phyloP scores from a whole-genome alignment of 2,888 invertebrate genomes.

The Oscheius myriophilus region DNA sequence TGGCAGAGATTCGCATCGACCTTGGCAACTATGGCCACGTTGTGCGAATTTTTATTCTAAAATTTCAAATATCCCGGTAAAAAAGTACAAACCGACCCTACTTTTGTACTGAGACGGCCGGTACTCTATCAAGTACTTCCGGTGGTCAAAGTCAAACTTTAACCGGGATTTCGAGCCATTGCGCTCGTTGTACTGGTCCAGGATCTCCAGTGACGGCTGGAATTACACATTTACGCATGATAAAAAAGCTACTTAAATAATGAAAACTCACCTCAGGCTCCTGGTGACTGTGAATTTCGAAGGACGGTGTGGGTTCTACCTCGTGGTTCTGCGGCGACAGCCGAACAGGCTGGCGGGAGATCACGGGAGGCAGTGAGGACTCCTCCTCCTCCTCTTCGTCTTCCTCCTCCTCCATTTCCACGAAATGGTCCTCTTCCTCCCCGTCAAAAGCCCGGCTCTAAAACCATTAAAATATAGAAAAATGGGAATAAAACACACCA shows the following conservation, averaged over 20 bases:
- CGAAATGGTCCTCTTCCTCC: slow-evolving; percentile 29
- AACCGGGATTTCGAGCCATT: background rate
- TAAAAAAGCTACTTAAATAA: background rate
- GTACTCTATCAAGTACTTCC: slow-evolving; percentile 22
- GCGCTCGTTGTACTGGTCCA: too few relatives aligned
- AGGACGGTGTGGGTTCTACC: too few relatives aligned
- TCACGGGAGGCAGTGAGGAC: too few relatives aligned
- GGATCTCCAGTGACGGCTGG: too few relatives aligned
- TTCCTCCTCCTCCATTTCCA: slow-evolving; percentile 27
- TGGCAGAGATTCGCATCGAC: slow-evolving; percentile 40
- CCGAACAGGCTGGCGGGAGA: too few relatives aligned
- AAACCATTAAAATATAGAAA: background rate
- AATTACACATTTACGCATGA: background rate
- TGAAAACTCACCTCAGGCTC: background rate
- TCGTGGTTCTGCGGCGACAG: too few relatives aligned
- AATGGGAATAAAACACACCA: background rate
- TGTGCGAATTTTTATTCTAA: slow-evolving; percentile 37
- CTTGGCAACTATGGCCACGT: slow-evolving; percentile 47
- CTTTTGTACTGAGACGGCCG: slow-evolving; percentile 22
- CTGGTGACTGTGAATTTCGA: too few relatives aligned
- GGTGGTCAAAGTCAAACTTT: slow-evolving; percentile 10
- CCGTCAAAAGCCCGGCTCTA: slow-evolving; percentile 7
- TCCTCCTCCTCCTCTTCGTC: slow-evolving; percentile 16
- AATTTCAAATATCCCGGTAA: background rate
- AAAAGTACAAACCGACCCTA: slow-evolving; percentile 8